Evolutionary conservation across 1,140 invertebrate genomes (phyloP), one percentile per base, ranked within the genome.

Genomic region (Megalopta genalis): DNA sequence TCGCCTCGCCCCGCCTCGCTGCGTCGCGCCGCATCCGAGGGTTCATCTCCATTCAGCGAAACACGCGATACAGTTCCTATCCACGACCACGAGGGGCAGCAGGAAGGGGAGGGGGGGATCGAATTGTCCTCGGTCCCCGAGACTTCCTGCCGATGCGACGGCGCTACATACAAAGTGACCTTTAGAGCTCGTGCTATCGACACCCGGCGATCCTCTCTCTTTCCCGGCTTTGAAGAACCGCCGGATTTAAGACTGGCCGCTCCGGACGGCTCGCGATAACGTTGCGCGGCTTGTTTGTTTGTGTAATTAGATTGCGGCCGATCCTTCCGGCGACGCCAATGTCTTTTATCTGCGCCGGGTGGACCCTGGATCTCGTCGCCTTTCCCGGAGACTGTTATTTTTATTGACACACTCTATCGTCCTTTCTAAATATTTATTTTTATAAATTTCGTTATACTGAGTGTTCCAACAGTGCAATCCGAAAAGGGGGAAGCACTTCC

Each of bases 41-140:
- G 70, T 75, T 68, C 74, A 66, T 85, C 84, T 85, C 62, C 60
- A 77, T 84, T 84, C 78, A 84, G 39, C 62, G 79, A 71, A 77
- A 84, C 83, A 59, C 74, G 69, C 74, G 64, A 78, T 77, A 74
- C 78, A 39, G 66, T 32, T 57, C 21, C 57, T 25, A 16, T 14
- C 0, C 23, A 25, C 18, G 68, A n/a, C 23, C 25, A 18, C 14
- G n/a, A n/a, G n/a, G n/a, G n/a, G n/a, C n/a, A n/a, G n/a, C n/a
- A n/a, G n/a, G n/a, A n/a, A n/a, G n/a, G n/a, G n/a, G 39, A 23
- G 54, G 63, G 52, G 57, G 46, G 73, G 73, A 46, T 46, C 42
- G 81, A 81, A 77, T 70, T 57, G 82, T 77, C 57, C 57, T n/a
- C 37, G 46, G 52, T 8, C 10, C 10, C 42, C 54, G 21, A 21